A percentile compares a stretch with the other conserved stretches of the same genome.
Evolutionary conservation across 2,888 invertebrate genomes (phyloP).

Genomic region (Tolmerus cingulatus): DNA sequence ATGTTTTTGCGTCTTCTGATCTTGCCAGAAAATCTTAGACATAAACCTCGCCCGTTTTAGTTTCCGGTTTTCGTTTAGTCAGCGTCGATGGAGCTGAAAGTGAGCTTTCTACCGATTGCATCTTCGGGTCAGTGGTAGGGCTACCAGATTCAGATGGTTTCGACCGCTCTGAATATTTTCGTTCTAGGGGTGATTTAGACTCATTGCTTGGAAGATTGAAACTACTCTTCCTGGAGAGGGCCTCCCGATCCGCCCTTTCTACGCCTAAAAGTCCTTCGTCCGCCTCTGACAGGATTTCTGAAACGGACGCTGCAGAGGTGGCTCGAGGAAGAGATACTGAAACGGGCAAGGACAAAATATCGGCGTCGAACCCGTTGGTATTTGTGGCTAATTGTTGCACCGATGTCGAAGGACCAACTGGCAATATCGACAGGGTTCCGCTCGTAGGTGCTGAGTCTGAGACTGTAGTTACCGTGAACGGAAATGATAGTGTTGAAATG

Average conservation of each 20-base stretch:
- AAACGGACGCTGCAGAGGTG: constrained; percentile 54
- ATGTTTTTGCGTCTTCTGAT: neutral
- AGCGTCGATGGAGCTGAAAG: constrained; percentile 60
- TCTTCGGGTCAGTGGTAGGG: neutral
- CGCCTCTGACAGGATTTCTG: constrained; percentile 52
- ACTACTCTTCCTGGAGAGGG: constrained; percentile 59
- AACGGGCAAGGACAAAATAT: constrained; percentile 57
- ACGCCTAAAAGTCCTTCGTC: neutral
- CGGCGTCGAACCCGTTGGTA: constrained; percentile 54
- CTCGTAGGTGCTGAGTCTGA: constrained; percentile 55
- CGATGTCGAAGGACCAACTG: constrained; percentile 52
- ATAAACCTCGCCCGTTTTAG: constrained; percentile 62
- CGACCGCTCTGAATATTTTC: constrained; percentile 53
- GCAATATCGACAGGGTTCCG: constrained; percentile 58
- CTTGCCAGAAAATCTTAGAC: constrained; percentile 52
- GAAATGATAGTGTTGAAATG: constrained; percentile 59
- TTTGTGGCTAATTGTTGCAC: constrained; percentile 57
- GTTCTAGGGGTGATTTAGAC: constrained; percentile 54
- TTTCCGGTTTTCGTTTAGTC: constrained; percentile 59
- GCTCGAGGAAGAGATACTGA: constrained; percentile 57
- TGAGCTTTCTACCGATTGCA: constrained; percentile 49
- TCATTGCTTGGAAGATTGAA: constrained; percentile 56
- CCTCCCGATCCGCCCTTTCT: neutral
- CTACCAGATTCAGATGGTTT: constrained; percentile 39
- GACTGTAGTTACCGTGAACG: constrained; percentile 58